Base-by-base conservation (phyloP, 1,140 invertebrate species). In the Odontomachus brunneus region DNA sequence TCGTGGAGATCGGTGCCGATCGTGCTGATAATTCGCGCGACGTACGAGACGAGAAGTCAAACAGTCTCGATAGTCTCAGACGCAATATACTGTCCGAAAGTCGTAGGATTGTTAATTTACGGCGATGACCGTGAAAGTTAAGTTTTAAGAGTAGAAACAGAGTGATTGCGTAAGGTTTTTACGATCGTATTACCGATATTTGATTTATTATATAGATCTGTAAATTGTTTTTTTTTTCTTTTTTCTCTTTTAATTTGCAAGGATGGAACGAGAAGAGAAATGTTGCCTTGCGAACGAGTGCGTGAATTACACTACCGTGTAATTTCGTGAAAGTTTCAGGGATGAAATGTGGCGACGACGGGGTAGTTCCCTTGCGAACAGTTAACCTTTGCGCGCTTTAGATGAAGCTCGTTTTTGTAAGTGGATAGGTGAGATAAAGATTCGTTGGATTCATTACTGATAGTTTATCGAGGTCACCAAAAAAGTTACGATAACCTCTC, bases 11-110 rank as follows among this genome's bases (percentile, higher is more conserved):
- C 14, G 71, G 53, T 59, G 44, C 60, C 55, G 57, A 44, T n/a
- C 17, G 59, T 67, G 84, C 63, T 63, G 82, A 85, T 82, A 57
- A 26, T 69, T n/a, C 33, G 51, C 33, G 17, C 22, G 7, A 51
- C 33, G 22, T 12, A 26, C 48, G 24, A 67, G 26, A 49, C 17
- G 29, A 14, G 9, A 57, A 53, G 44, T 67, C 12, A 49, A 11
- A 4, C 38, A 44, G 22, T 53, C 19, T 44, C 62, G 29, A 33
- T 53, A 33, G 51, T 57, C 17, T 78, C 22, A 44, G 44, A 49
- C 73, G 17, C 22, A 38, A 14, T 55, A 49, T 49, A 17, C 3
- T 44, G 12, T 57, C 57, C n/a, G 65, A 69, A 57, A 80, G 51
- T 80, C 53, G 24, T 69, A 57, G 51, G 22, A 26, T 69, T 69